A percentile compares a stretch with the other conserved stretches of the same genome.
Evolutionary conservation across 2,113 vertebrate species (phyloP).

Genomic region (Noturus placidus): DNA sequence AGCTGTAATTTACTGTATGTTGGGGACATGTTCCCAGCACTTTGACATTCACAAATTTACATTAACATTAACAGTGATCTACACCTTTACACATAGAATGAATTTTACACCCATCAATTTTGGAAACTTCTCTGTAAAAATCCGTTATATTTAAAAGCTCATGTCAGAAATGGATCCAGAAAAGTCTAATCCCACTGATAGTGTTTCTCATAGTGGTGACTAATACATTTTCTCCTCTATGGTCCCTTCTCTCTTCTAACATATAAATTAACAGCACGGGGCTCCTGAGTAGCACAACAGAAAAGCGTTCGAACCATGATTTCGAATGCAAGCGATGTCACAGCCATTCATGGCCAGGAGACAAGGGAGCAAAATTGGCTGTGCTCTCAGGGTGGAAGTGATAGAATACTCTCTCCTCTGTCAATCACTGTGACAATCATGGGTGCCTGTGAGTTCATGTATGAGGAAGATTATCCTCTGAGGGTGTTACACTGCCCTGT

Average conservation of each 20-base stretch:
- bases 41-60: not conserved
- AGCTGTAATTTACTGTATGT: not conserved
- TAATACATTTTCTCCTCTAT: not conserved
- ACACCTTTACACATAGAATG: not conserved
- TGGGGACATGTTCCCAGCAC: not conserved
- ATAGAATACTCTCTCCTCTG: not conserved
- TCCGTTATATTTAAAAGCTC: not conserved
- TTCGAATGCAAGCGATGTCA: not conserved
- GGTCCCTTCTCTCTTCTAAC: not conserved
- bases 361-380: not conserved
- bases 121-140: not conserved
- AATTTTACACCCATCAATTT: not conserved
- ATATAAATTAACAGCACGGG: not conserved
- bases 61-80: not conserved
- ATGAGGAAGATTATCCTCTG: not conserved
- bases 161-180: not conserved
- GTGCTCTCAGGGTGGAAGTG: not conserved
- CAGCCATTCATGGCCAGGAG: not conserved
- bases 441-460: not conserved
- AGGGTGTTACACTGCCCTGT: not conserved
- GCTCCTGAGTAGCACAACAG: not conserved
- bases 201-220: not conserved
- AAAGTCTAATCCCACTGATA: not conserved
- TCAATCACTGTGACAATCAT: not conserved
- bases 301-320: not conserved